Evolutionary conservation across 1,140 invertebrate species (phyloP), one percentile per base, ranked within the genome.

Genomic region (Mya arenaria): DNA sequence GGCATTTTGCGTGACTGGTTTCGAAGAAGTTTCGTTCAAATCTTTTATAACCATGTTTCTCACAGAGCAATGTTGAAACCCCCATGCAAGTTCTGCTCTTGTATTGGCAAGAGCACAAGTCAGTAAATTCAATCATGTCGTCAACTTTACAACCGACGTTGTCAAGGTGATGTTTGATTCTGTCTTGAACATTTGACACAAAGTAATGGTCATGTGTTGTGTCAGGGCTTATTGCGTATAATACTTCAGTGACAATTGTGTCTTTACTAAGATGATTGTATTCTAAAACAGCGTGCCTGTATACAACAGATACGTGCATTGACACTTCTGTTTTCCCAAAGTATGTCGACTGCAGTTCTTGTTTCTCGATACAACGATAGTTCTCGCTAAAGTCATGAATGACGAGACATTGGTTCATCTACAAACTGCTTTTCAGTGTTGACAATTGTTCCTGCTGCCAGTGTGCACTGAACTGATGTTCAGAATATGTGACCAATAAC

Each of bases 321-420:
- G 55, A 73, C 23, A 84, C 52, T 39, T 84, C 74, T 5, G 69
- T 74, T 39, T 37, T 66, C 39, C 74, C 69, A 60, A 84, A 84
- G 30, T 84, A 79, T 1, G 36, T 48, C 4, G 62, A 66, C 56
- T 80, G 77, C 17, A 81, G 36, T 62, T 75, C 69, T 25, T 36
- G 15, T 6, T 75, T 36, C 25, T 80, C 71, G 10, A 17, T 36
- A 41, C 77, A 80, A 37, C 28, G 48, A 23, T 75, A 80, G 36
- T 81, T 75, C 72, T 77, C 83, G 2, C 62, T 52, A 41, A 58
- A 84, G 23, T 84, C 77, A 73, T 84, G 83, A 8, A 84, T 30
- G 13, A n/a, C 56, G 2, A 84, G 17, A 36, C 44, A 66, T 32
- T 60, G 62, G 6, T 52, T 28, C 17, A 55, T 5, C 25, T 60